A percentile compares a stretch with the other conserved stretches of the same genome.
phyloP scores from a whole-genome alignment of 1,140 invertebrate genomes.

The Ceratina australensis region DNA sequence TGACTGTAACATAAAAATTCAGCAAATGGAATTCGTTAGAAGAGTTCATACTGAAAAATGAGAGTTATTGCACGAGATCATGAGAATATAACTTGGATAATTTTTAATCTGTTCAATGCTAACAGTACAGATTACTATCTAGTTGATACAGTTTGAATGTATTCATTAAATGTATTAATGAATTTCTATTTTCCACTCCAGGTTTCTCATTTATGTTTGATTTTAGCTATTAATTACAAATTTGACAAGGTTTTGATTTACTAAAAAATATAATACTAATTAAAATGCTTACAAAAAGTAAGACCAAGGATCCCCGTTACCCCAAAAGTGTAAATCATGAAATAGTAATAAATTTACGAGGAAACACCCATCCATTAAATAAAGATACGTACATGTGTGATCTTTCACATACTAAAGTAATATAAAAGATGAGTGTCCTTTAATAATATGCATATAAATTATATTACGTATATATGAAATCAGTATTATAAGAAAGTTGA shows the following conservation, averaged over 20 bases:
- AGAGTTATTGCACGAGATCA: conserved; percentile 24
- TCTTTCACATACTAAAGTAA: conserved; percentile 19
- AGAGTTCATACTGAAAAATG: conserved; percentile 28
- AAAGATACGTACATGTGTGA: conserved; percentile 11
- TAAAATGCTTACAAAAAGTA: conserved; percentile 53
- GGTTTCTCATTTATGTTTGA: conserved; percentile 37
- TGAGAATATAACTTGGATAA: conserved; percentile 18
- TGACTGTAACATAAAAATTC: conserved; percentile 8
- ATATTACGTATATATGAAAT: neutral
- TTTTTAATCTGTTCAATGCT: conserved; percentile 17
- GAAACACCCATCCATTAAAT: conserved; percentile 21
- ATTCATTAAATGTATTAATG: conserved; percentile 42
- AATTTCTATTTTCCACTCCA: conserved; percentile 32
- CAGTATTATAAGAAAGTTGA: conserved; percentile 26
- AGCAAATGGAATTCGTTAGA: conserved; percentile 21
- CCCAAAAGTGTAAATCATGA: conserved; percentile 32
- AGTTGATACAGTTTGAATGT: conserved; percentile 42
- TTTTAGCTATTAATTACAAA: conserved; percentile 36
- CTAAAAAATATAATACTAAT: conserved; percentile 52
- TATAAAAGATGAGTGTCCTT: conserved; percentile 16
- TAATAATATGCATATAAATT: neutral
- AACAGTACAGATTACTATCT: conserved; percentile 32
- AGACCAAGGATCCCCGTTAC: conserved; percentile 61
- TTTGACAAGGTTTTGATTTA: conserved; percentile 40
- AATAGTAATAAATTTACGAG: conserved; percentile 23